These are phyloP conservation scores for Ammodramus savannarum DNA, from an alignment of 2,113 vertebrate species.

Conservation along the genomic window DNA sequence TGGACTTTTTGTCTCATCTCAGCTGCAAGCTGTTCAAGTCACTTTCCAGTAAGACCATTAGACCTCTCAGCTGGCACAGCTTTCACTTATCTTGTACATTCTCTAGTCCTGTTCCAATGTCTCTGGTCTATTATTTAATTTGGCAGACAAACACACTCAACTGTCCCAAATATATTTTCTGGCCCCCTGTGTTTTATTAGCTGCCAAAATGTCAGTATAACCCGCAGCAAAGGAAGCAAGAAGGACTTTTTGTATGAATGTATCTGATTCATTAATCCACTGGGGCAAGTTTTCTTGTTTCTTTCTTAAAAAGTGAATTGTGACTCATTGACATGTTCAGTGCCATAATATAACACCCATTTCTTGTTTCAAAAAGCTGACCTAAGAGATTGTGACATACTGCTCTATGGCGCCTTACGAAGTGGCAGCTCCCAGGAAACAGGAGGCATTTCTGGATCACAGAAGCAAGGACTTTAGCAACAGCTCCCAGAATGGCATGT, in stretches of 20 bases:
- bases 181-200: not conserved
- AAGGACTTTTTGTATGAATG: not conserved
- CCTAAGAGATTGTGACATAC: not conserved
- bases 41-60: constrained; percentile 49
- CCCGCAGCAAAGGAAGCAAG: not conserved
- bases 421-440: not conserved
- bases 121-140: constrained; percentile 60
- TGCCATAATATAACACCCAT: not conserved
- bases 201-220: constrained; percentile 38
- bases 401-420: not conserved
- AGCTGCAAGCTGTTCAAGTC: constrained; percentile 53
- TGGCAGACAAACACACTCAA: constrained; percentile 40
- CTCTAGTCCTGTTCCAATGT: constrained; percentile 30
- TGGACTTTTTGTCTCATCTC: constrained; percentile 50
- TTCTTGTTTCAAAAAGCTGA: not conserved
- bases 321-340: not conserved
- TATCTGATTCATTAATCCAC: not conserved
- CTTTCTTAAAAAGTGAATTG: not conserved
- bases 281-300: not conserved
- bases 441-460: not conserved
- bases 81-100: constrained; percentile 22
- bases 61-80: constrained; percentile 25
- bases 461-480: not conserved
- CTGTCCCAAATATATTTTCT: constrained; percentile 44
- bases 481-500: not conserved